These are phyloP conservation scores for Apodemia duryi DNA, from an alignment of 2,888 invertebrate species.

Conservation along the genomic window DNA sequence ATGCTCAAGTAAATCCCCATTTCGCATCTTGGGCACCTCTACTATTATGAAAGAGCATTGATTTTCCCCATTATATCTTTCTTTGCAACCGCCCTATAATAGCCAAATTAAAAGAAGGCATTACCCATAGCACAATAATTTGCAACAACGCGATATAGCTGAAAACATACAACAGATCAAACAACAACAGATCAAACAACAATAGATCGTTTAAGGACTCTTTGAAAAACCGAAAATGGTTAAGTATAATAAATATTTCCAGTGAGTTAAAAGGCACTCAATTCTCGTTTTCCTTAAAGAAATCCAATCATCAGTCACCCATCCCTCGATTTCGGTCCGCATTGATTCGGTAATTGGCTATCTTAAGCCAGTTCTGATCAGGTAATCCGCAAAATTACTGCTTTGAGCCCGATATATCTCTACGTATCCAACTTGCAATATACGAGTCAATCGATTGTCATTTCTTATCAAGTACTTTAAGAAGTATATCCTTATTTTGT, in stretches of 20 bases:
- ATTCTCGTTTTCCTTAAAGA: slow-evolving; percentile 4
- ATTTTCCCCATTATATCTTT: too few relatives aligned
- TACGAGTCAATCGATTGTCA: neutral
- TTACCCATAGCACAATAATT: too few relatives aligned
- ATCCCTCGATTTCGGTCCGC: neutral
- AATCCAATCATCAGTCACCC: slow-evolving; percentile 5
- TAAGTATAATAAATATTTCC: neutral
- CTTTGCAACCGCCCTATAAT: too few relatives aligned
- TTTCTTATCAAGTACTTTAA: neutral
- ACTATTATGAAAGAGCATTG: too few relatives aligned
- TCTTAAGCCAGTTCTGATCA: slow-evolving; percentile 8
- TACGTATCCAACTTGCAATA: neutral
- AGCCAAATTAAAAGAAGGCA: too few relatives aligned
- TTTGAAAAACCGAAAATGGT: neutral
- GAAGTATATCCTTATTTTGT: neutral
- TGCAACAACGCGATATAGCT: too few relatives aligned
- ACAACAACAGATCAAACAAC: too few relatives aligned
- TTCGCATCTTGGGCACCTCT: too few relatives aligned
- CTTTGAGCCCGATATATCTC: slow-evolving; percentile 1
- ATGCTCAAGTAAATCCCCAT: too few relatives aligned
- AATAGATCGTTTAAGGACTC: too few relatives aligned
- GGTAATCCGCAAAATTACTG: slow-evolving; percentile 13
- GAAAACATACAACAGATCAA: too few relatives aligned
- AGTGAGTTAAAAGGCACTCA: neutral
- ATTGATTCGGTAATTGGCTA: slow-evolving; percentile 14